Conservation (phyloP, 1,140 invertebrate genomes). For the Bicyclus anynana region DNA sequence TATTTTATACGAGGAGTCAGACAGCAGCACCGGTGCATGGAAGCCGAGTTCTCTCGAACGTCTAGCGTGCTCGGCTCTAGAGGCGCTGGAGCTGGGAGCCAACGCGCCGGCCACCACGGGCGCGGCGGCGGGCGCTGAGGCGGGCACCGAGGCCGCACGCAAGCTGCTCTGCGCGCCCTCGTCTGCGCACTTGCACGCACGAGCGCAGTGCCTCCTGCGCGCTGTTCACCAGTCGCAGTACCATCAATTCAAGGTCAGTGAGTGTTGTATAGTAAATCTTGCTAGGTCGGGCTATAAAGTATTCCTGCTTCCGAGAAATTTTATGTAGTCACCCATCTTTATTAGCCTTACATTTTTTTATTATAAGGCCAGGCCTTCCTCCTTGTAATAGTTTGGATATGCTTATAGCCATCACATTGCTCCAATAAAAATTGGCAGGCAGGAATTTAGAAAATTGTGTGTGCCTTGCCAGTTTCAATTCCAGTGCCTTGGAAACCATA, state of each 20-base stretch:
- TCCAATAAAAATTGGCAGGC: too few species aligned
- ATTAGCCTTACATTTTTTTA: too few species aligned
- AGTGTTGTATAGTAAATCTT: background rate
- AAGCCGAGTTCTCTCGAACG: conserved; percentile 66
- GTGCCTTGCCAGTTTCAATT: too few species aligned
- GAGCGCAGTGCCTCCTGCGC: conserved; percentile 88
- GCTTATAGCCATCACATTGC: too few species aligned
- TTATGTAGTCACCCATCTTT: too few species aligned
- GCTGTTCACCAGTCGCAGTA: conserved; percentile 89
- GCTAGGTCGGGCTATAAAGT: too few species aligned
- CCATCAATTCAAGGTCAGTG: conserved; percentile 87
- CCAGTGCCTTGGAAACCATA: too few species aligned
- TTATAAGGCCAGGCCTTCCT: too few species aligned
- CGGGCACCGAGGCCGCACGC: conserved; percentile 78
- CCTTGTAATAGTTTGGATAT: too few species aligned
- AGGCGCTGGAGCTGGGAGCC: conserved; percentile 64
- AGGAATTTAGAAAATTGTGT: too few species aligned
- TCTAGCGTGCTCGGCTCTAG: conserved; percentile 65
- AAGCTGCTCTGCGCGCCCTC: conserved; percentile 90
- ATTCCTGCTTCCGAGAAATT: too few species aligned
- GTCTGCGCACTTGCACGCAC: conserved; percentile 86
- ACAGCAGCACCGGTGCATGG: conserved; percentile 45
- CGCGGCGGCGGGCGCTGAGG: conserved; percentile 38
- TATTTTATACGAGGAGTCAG: conserved; percentile 35
- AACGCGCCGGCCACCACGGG: conserved; percentile 30